Evolutionary conservation across 2,888 invertebrate genomes (phyloP).

Genomic region (Crocallis elinguaria): DNA sequence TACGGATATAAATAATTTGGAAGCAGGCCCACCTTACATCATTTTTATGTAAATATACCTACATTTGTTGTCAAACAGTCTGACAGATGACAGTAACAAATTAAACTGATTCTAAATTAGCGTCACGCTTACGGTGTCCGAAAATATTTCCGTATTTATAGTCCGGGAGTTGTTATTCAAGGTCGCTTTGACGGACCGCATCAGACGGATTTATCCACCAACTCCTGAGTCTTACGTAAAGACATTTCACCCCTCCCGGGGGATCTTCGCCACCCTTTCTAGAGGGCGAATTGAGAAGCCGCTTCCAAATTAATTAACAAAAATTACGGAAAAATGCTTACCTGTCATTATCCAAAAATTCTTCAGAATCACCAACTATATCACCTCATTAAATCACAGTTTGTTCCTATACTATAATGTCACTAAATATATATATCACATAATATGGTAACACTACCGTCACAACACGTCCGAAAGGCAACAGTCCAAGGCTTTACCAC

Average conservation of each 20-base stretch:
- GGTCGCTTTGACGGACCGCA: slow-evolving; percentile 75
- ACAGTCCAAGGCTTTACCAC: slow-evolving; percentile 75
- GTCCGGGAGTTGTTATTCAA: slow-evolving; percentile 74
- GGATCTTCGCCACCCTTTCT: slow-evolving; percentile 38
- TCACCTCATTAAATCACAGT: slow-evolving; percentile 84
- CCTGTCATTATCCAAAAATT: slow-evolving; percentile 74
- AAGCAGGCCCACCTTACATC: slow-evolving; percentile 33
- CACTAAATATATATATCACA: slow-evolving; percentile 80
- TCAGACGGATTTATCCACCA: slow-evolving; percentile 55
- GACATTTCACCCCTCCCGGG: slow-evolving; percentile 50
- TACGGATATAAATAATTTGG: background rate
- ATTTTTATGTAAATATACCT: slow-evolving; percentile 44
- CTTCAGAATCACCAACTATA: slow-evolving; percentile 75
- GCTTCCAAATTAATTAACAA: slow-evolving; percentile 58
- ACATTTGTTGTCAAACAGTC: slow-evolving; percentile 38
- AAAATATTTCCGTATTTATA: slow-evolving; percentile 83
- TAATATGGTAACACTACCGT: slow-evolving; percentile 81
- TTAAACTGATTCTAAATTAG: slow-evolving; percentile 60
- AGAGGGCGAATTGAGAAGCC: slow-evolving; percentile 45
- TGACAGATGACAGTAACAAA: slow-evolving; percentile 51
- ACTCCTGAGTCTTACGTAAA: slow-evolving; percentile 70
- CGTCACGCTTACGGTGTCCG: slow-evolving; percentile 56
- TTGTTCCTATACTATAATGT: slow-evolving; percentile 79
- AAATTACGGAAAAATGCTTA: slow-evolving; percentile 50
- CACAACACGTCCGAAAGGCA: slow-evolving; percentile 84